Percentiles rank a stretch among this genome's conserved stretches.
These are phyloP conservation scores for Megaceryle torquata DNA, from an alignment of 2,113 vertebrate genomes.

Conservation along the genomic window DNA sequence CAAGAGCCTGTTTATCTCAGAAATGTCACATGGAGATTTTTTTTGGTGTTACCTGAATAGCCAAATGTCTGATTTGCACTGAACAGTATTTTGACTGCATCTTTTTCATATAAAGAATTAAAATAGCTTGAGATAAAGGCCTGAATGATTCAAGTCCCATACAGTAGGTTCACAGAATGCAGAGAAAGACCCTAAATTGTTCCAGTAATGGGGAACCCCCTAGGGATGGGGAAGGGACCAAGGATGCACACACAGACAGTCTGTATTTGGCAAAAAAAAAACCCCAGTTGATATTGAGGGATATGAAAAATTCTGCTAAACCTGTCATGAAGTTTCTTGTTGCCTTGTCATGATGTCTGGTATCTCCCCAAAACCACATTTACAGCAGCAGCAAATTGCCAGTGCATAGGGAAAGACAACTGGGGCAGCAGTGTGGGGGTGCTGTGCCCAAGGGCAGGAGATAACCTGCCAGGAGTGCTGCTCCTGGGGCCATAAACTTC, in stretches of 20 bases:
- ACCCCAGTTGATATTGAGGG: accelerated
- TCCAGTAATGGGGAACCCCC: background rate
- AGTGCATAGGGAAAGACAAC: accelerated
- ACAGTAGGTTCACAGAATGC: background rate
- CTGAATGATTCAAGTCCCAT: background rate
- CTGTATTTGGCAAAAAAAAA: background rate
- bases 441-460: background rate
- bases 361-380: background rate
- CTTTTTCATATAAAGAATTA: background rate
- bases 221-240: background rate
- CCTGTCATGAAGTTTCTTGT: background rate
- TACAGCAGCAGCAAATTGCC: background rate
- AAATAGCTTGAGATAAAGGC: background rate
- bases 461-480: background rate
- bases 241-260: background rate
- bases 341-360: accelerated
- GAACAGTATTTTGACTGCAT: background rate
- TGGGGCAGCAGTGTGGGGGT: accelerated
- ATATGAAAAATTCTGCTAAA: background rate
- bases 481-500: background rate
- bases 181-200: background rate
- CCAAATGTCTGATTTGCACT: background rate
- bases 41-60: background rate
- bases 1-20: background rate
- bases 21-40: background rate